Conservation (phyloP, 2,113 vertebrate species). For the Erpornis zantholeuca region DNA sequence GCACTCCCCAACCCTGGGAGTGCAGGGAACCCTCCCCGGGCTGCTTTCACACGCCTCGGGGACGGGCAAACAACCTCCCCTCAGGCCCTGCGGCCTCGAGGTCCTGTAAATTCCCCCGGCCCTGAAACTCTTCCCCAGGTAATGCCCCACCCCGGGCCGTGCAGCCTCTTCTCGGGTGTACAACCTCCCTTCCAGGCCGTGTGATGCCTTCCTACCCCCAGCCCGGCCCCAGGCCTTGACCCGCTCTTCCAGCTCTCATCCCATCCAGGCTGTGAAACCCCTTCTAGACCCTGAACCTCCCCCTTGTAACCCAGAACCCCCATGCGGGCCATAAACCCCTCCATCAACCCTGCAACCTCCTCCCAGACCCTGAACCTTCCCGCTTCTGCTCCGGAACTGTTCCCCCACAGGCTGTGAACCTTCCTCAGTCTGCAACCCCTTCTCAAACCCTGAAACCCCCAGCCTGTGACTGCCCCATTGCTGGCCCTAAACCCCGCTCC, state of each 20-base stretch:
- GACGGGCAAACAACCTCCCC: accelerated
- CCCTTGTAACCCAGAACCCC: neutral
- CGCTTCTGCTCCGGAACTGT: neutral
- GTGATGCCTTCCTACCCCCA: no score
- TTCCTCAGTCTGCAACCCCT: no score
- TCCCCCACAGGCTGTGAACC: no score
- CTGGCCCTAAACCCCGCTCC: neutral
- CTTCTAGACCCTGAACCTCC: no score
- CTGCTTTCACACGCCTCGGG: neutral
- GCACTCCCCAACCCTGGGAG: no score
- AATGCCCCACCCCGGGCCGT: neutral
- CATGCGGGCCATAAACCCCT: neutral
- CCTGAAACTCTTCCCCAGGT: no score
- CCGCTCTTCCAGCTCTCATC: neutral
- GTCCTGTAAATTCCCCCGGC: no score
- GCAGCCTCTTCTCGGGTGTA: no score
- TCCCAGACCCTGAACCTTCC: neutral
- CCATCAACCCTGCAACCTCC: no score
- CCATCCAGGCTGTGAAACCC: neutral
- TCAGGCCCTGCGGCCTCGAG: neutral
- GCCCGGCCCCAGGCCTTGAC: no score
- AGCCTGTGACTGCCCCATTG: neutral
- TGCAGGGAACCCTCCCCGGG: neutral
- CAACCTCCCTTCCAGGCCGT: no score
- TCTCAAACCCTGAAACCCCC: no score